Evolutionary conservation across 2,113 vertebrate genomes (phyloP).

Genomic region (Lasiurus cinereus): DNA sequence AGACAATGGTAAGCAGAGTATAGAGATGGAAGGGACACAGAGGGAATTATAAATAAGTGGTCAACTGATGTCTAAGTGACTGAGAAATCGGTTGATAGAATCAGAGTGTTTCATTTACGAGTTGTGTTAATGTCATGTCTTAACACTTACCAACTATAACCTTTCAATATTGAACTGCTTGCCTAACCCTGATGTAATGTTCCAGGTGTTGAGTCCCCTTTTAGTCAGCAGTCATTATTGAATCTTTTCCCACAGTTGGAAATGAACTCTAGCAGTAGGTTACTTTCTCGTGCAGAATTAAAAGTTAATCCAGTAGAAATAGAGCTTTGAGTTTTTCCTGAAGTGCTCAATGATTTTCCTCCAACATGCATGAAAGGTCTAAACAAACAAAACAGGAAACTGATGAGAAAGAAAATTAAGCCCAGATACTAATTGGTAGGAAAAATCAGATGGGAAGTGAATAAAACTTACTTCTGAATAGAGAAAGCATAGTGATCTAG

Average conservation of each 20-base stretch:
- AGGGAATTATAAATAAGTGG: background rate
- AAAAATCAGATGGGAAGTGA: slow-evolving; percentile 45
- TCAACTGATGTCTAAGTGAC: background rate
- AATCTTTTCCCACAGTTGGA: slow-evolving; percentile 37
- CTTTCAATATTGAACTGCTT: background rate
- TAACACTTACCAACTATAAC: background rate
- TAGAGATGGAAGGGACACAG: background rate
- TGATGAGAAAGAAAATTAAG: slow-evolving; percentile 60
- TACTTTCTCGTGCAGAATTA: slow-evolving; percentile 59
- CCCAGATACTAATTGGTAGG: background rate
- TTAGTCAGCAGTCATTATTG: slow-evolving; percentile 17
- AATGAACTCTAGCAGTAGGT: slow-evolving; percentile 26
- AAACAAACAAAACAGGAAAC: slow-evolving; percentile 45
- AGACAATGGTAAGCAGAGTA: background rate
- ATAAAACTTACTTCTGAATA: slow-evolving; percentile 12
- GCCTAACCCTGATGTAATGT: background rate
- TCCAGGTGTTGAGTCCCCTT: background rate
- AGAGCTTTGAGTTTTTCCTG: slow-evolving; percentile 44
- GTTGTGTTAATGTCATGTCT: background rate
- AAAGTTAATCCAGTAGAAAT: slow-evolving; percentile 70
- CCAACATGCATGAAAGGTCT: slow-evolving; percentile 9
- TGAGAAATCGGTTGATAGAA: background rate
- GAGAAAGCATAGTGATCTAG: background rate
- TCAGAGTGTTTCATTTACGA: slow-evolving; percentile 14
- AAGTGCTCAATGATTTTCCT: background rate